A percentile compares a stretch with the other conserved stretches of the same genome.
phyloP scores from a whole-genome alignment of 2,797 vertebrate species.

The Phaenicophaeus curvirostris region DNA sequence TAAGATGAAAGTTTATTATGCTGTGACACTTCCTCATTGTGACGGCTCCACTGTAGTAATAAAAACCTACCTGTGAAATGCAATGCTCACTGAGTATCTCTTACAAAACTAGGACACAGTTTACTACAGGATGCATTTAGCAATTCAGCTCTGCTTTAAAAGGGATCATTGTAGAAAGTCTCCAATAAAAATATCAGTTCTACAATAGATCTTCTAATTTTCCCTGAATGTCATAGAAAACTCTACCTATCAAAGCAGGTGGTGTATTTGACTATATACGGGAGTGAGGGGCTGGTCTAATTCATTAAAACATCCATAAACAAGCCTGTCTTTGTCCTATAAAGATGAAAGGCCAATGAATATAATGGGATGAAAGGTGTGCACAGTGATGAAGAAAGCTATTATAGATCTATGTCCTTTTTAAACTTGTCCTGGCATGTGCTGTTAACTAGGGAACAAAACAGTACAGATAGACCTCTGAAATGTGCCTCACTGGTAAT shows the following conservation, averaged over 20 bases:
- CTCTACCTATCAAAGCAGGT: conserved; percentile 68
- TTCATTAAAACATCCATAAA: conserved; percentile 74
- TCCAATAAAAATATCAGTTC: conserved; percentile 35
- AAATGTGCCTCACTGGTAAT: conserved; percentile 24
- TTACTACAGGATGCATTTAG: conserved; percentile 52
- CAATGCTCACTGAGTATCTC: conserved; percentile 48
- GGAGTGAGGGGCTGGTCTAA: conserved; percentile 59
- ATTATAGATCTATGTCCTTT: conserved; percentile 72
- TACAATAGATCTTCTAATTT: conserved; percentile 69
- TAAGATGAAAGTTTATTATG: conserved; percentile 7
- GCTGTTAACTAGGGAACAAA: conserved; percentile 65
- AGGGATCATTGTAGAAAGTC: conserved; percentile 48
- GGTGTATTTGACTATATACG: conserved; percentile 30
- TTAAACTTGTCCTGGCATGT: conserved; percentile 73
- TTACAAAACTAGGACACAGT: conserved; percentile 56
- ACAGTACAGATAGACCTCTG: conserved; percentile 45
- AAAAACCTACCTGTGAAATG: conserved; percentile 63
- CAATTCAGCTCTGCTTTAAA: conserved; percentile 54
- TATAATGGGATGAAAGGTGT: conserved; percentile 80
- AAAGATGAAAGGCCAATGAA: conserved; percentile 77
- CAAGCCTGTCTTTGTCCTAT: conserved; percentile 79
- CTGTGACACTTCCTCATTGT: conserved; percentile 35
- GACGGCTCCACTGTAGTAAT: conserved; percentile 54
- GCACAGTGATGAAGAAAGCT: conserved; percentile 71
- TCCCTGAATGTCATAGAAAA: conserved; percentile 62